Evolutionary conservation across 2,888 invertebrate genomes (phyloP), one percentile per base, ranked within the genome.

Genomic region (Odontomyia ornata): DNA sequence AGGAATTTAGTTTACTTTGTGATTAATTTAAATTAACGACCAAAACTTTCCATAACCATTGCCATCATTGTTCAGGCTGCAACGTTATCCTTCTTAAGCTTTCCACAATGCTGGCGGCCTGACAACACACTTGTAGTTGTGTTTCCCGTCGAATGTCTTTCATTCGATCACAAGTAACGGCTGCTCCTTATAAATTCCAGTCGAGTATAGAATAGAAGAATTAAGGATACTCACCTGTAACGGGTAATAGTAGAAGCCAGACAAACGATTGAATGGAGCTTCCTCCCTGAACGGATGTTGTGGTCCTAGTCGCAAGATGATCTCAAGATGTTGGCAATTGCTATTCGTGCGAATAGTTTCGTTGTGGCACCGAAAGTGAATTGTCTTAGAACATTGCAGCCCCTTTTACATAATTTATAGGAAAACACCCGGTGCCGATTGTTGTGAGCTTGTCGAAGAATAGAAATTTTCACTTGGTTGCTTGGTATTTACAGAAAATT

Each of bases 321-420:
- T 75, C 64, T 75, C n/a, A 23, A 64, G 64, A 47, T 65, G 62
- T 64, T 62, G 43, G 28, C 52, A n/a, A 46, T 57, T 56, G 57
- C 46, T 25, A 75, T 18, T 62, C 64, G 57, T 69, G 76, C 28
- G 76, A 76, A 69, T 69, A 30, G 76, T 71, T 60, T 43, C 71
- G 27, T 27, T 21, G 69, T 60, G 46, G 60, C 69, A 57, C 56
- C 46, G 57, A 69, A 76, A 76, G 76, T 76, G 69, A 76, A 43
- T 56, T 76, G 69, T 69, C 67, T 62, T 76, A 57, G 30, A 7
- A 71, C 69, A 69, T 57, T 76, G 69, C 69, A 36, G 57, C 62
- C 56, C 15, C 52, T 76, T 76, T 76, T 71, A 76, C 56, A 76
- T 76, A 76, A 76, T 69, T 76, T 76, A 76, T 76, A 76, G 57